phyloP scores from a whole-genome alignment of 2,888 invertebrate genomes.

The Acronicta alni region DNA sequence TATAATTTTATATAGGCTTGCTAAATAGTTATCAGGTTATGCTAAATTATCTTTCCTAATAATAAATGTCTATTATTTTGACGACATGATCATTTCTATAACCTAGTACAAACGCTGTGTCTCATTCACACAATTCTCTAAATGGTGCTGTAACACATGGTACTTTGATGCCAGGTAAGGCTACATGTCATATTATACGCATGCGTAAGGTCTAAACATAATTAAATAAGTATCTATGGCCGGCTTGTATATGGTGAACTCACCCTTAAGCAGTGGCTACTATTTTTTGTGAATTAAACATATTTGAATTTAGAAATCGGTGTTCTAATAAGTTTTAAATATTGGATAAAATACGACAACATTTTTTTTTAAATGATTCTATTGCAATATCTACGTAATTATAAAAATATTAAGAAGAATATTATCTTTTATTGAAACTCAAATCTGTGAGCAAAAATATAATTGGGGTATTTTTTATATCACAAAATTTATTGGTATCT shows the following conservation, averaged over 20 bases:
- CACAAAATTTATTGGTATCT: neutral
- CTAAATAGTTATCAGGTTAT: too few species aligned
- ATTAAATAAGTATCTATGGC: slow-evolving; percentile 2
- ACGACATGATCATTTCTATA: slow-evolving; percentile 3
- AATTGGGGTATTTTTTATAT: too few species aligned
- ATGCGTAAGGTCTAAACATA: neutral
- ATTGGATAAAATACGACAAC: too few species aligned
- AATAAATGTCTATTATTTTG: neutral
- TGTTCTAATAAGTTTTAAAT: too few species aligned
- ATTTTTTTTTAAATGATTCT: too few species aligned
- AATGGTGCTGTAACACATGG: slow-evolving; percentile 17
- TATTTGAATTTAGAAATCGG: neutral
- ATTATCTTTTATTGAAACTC: slow-evolving; percentile 4
- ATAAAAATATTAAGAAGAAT: too few species aligned
- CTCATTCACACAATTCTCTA: slow-evolving; percentile 11
- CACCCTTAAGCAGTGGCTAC: neutral
- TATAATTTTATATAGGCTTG: too few species aligned
- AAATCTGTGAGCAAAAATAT: neutral
- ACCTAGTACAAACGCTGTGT: neutral
- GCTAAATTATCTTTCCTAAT: too few species aligned
- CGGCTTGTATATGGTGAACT: neutral
- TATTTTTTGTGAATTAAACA: too few species aligned
- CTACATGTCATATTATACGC: slow-evolving; percentile 1
- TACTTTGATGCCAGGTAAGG: slow-evolving; percentile 5
- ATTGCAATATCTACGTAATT: too few species aligned